These are phyloP conservation scores for Eulemur albifrons DNA, from an alignment of 2,797 vertebrate genomes.

Conservation along the genomic window DNA sequence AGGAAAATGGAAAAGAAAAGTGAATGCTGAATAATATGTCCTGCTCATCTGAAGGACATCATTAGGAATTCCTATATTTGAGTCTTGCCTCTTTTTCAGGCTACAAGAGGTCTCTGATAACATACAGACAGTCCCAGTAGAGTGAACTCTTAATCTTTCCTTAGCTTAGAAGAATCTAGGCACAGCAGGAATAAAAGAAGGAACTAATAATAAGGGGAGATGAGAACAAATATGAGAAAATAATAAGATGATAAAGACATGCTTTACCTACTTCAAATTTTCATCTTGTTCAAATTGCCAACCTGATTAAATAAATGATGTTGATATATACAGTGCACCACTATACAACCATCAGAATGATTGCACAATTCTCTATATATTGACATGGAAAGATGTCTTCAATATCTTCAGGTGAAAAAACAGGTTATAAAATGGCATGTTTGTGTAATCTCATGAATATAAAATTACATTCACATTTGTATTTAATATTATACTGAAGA, in stretches of 20 bases:
- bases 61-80: not conserved
- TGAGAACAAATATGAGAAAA: not conserved
- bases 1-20: not conserved
- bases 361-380: not conserved
- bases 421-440: conserved; percentile 2
- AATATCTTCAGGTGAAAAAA: not conserved
- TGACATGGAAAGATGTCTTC: not conserved
- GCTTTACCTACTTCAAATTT: not conserved
- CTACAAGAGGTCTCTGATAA: not conserved
- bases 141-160: not conserved
- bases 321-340: not conserved
- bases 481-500: not conserved
- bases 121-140: not conserved
- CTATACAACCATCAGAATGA: not conserved
- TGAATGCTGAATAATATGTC: not conserved
- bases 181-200: not conserved
- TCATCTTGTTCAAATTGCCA: not conserved
- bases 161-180: not conserved
- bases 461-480: not conserved
- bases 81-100: not conserved
- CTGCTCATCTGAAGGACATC: not conserved
- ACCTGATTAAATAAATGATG: not conserved
- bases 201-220: not conserved
- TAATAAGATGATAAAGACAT: not conserved
- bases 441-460: not conserved